Percentiles rank a stretch among this genome's conserved stretches.
Conservation (phyloP, 2,113 vertebrate genomes). For the Archilochus colubris region DNA sequence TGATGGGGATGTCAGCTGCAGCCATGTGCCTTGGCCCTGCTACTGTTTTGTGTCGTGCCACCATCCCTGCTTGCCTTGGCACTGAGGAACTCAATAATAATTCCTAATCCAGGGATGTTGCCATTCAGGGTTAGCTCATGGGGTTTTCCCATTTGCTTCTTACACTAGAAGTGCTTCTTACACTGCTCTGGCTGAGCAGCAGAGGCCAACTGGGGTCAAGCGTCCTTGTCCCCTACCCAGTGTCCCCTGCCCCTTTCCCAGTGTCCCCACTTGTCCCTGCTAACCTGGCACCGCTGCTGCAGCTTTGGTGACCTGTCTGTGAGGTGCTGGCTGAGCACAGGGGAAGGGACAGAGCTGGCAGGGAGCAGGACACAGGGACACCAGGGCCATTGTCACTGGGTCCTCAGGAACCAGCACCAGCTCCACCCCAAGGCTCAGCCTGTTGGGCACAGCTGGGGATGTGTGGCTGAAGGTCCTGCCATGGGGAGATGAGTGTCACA, state of each 20-base stretch:
- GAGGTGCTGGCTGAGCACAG: neutral
- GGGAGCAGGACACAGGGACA: neutral
- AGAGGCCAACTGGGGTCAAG: neutral
- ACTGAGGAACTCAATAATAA: too few relatives aligned
- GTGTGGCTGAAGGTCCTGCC: conserved; percentile 74
- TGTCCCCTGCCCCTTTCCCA: neutral
- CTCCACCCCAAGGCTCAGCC: conserved; percentile 40
- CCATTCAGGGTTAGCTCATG: neutral
- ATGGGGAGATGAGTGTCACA: neutral
- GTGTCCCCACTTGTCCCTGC: fast-evolving
- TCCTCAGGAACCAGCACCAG: fast-evolving
- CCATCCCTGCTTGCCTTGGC: neutral
- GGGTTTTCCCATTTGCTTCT: neutral
- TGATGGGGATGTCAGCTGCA: neutral
- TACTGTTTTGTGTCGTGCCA: too few relatives aligned
- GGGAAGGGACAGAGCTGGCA: conserved; percentile 6
- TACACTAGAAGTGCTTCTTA: neutral
- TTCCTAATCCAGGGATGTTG: neutral
- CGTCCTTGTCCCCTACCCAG: fast-evolving
- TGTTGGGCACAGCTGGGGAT: conserved; percentile 63
- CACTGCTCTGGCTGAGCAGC: neutral
- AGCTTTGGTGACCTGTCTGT: conserved; percentile 29
- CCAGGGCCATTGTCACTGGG: fast-evolving
- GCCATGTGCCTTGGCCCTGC: fast-evolving
- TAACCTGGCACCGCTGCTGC: conserved; percentile 79